Conservation (phyloP, 2,797 vertebrate genomes). For the Tiaroga cobitis region DNA sequence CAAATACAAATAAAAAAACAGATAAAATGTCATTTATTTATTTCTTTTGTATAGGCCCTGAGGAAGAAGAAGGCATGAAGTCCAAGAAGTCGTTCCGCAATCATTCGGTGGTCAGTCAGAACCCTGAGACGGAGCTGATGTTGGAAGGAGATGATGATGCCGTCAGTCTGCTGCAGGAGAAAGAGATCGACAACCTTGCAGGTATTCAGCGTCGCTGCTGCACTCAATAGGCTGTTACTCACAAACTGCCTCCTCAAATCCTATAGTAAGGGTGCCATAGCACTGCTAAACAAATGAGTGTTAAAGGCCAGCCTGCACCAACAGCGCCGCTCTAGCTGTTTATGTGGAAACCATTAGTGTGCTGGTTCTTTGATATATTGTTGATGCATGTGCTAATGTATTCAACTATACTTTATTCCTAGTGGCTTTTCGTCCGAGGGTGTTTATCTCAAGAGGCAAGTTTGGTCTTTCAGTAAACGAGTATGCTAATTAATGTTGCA, state of each 20-base stretch:
- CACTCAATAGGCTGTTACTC: not conserved
- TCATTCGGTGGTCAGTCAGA: slow-evolving; percentile 92
- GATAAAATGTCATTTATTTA: no score
- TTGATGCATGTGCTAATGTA: slow-evolving; percentile 58
- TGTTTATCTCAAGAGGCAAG: slow-evolving; percentile 96
- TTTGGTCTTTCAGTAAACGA: slow-evolving; percentile 64
- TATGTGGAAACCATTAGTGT: not conserved
- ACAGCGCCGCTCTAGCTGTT: not conserved
- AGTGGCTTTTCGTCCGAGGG: slow-evolving; percentile 87
- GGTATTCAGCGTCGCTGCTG: slow-evolving; percentile 72
- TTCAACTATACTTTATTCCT: slow-evolving; percentile 72
- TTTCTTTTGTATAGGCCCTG: slow-evolving; percentile 78
- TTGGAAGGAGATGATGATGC: slow-evolving; percentile 97
- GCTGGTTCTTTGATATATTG: slow-evolving; percentile 28
- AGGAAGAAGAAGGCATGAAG: slow-evolving; percentile 89
- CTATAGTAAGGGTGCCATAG: slow-evolving; percentile 4
- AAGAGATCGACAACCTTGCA: slow-evolving; percentile 98
- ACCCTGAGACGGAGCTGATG: slow-evolving; percentile 95
- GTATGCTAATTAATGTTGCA: slow-evolving; percentile 37
- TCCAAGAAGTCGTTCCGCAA: slow-evolving; percentile 95
- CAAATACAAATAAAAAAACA: no score
- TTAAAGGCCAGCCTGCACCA: slow-evolving; percentile 3
- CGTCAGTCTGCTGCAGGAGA: slow-evolving; percentile 95
- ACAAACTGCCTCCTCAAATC: not conserved
- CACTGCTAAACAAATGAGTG: not conserved